phyloP scores from a whole-genome alignment of 2,888 invertebrate species.

The Drosophila engyochracea region DNA sequence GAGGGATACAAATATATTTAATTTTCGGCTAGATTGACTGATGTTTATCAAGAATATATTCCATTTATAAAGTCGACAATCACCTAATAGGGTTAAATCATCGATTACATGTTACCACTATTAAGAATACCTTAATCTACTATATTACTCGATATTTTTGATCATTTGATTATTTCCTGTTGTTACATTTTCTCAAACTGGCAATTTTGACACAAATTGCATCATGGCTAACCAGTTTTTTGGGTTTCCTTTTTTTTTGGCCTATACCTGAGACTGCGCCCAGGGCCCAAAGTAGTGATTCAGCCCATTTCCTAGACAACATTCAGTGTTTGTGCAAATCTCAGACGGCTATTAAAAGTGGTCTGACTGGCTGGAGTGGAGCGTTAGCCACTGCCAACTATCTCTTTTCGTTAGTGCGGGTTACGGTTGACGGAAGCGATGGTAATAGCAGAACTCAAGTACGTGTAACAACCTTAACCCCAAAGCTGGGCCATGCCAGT shows the following conservation, averaged over 20 bases:
- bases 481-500: conserved; percentile 50
- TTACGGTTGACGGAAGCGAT: conserved; percentile 70
- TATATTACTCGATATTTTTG: not conserved
- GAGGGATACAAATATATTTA: no score
- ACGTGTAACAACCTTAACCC: conserved; percentile 79
- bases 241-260: conserved; percentile 31
- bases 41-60: not conserved
- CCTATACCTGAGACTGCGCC: not conserved
- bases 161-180: conserved; percentile 4
- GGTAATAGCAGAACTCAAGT: conserved; percentile 71
- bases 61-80: not conserved
- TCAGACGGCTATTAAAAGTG: conserved; percentile 54
- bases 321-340: conserved; percentile 41
- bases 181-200: not conserved
- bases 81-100: not conserved
- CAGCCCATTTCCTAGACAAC: conserved; percentile 42
- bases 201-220: conserved; percentile 11
- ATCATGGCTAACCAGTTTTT: conserved; percentile 59
- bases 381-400: conserved; percentile 42
- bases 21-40: not conserved
- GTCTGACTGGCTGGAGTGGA: conserved; percentile 61
- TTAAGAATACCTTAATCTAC: not conserved
- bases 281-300: conserved; percentile 11
- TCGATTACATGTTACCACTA: not conserved
- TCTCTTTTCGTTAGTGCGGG: conserved; percentile 58